Base-by-base conservation (phyloP, 2,888 invertebrate genomes). In the Trissonchulus sp. region DNA sequence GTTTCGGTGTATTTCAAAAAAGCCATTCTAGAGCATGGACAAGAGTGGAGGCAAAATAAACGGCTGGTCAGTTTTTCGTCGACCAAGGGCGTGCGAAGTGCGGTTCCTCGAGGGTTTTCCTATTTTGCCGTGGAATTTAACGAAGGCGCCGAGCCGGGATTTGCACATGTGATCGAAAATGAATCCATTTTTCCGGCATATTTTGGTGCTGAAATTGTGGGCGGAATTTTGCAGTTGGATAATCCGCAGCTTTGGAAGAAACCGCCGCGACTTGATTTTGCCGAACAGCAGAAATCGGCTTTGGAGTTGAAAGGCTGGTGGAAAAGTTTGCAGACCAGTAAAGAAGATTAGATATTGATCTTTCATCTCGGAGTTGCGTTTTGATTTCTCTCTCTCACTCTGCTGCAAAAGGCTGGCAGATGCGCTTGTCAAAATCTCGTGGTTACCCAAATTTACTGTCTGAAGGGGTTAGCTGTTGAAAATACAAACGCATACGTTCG, bases 1-100 rank as follows among this genome's bases (percentile, higher is more conserved):
- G 93, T 94, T 1, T 93, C 96, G 0, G 94, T 98, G 82, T 98
- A 95, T 86, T 98, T 98, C 85, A 96, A 96, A 89, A 99, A 99
- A 88, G 97, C 96, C 0, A 90, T 99, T 76, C 89, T 93, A 81
- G 98, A 99, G 85, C 93, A 93, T 79, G 98, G 96, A 86, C 89
- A 90, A 30, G 96, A 97, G 86, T 99, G 97, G 96, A 89, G 93
- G 1, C 90, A 91, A 82, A 99, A 99, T 84, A 95, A 94, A 84
- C 97, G 98, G 87, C 83, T 94, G 48, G 88, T 94, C 0, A 90
- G 91, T 72, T 85, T 93, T 1, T 87, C 87, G 8, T 3, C 71
- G 28, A 8, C 33, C 8, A 34, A 37, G n/a, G 71, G 71, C 36
- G 8, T 84, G 84, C 78, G 91, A 90, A 83, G 33, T 30, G 2